Base-by-base conservation (phyloP, 2,797 vertebrate genomes). In the Aulostomus chinensis region DNA sequence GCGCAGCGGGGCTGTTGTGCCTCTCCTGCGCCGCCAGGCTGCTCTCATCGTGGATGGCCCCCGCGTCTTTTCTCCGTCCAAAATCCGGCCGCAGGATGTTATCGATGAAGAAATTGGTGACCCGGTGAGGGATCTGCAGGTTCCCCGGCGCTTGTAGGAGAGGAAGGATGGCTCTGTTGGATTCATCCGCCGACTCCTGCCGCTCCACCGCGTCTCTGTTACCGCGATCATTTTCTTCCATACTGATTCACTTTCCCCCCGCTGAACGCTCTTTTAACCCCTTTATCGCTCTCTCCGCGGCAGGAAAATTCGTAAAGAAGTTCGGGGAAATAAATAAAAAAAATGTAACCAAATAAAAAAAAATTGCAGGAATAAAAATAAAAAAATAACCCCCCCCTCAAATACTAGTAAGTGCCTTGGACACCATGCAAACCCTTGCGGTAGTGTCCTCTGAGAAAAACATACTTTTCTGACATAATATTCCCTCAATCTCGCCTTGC, bases 81-180 rank as follows among this genome's bases (percentile, higher is more conserved):
- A 98, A 98, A 83, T 98, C 96, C 40, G 95, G 95, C 67, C 95
- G 91, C 52, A 97, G 81, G 85, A 97, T 97, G 88, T 98, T 97
- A 85, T 97, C 95, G 85, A 97, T 98, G 90, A 97, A 98, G 86
- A 98, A 98, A 93, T 98, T 96, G 85, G 96, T 98, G 88, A 97
- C 89, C 75, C 95, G 90, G 77, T 96, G 95, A 21, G 94, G 93
- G 67, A 92, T 92, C 88, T 92, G 93, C 77, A 85, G 90, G 85
- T 95, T 93, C 47, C 93, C 95, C 9, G 94, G 94, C 37, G 88
- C 91, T 75, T 92, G 94, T 36, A 92, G 59, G 14, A 88, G 85
- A 9, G 94, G 94, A 34, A 93, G 87, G 78, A 93, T 90, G 81
- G 86, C 91, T 83, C 90, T 85, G 70, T 91, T 91, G 34, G 92